Base-by-base conservation (phyloP, 2,797 vertebrate genomes). In the Halcyon badia region DNA sequence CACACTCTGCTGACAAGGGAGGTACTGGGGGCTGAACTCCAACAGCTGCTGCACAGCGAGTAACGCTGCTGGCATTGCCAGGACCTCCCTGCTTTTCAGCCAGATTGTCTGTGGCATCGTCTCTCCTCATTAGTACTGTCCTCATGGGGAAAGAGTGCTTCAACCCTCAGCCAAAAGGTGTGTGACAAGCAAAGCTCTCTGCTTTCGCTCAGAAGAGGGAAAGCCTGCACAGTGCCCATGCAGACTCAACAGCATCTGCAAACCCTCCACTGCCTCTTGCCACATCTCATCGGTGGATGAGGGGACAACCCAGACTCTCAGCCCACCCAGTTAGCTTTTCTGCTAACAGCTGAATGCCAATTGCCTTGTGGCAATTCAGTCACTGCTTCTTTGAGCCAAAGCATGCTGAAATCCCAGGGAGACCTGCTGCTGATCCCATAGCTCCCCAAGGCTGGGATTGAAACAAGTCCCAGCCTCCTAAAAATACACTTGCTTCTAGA, bases 31-130 rank as follows among this genome's bases (percentile, higher is more conserved):
- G 39, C 42, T 25, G 33, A 51, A 58, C n/a, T 70, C 41, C 60
- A 35, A n/a, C 4, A 1, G 56, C 37, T 42, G 44, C 37, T 42
- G 16, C 5, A 6, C 18, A 7, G 33, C 0, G 1, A 88, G 11
- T 10, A 33, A 48, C 0, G 1, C 35, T 39, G 51, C 42, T 84
- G 2, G 0, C 11, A 10, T 1, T 6, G 6, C 37, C 61, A 61
- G 39, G 22, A 70, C 15, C 39, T 56, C 35, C 57, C 6, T 2
- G 4, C 22, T 26, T 77, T 78, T 76, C 70, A 69, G 51, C 48
- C 21, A 33, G 58, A 56, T 17, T 0, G 0, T 9, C 61, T 39
- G 19, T 46, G 52, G 20, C 30, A 33, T 1, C 20, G 49, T 52
- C 39, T 68, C n/a, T 56, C 62, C 49, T 75, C 51, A 60, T 64